phyloP scores from a whole-genome alignment of 2,113 vertebrate species.

The Thymallus thymallus region DNA sequence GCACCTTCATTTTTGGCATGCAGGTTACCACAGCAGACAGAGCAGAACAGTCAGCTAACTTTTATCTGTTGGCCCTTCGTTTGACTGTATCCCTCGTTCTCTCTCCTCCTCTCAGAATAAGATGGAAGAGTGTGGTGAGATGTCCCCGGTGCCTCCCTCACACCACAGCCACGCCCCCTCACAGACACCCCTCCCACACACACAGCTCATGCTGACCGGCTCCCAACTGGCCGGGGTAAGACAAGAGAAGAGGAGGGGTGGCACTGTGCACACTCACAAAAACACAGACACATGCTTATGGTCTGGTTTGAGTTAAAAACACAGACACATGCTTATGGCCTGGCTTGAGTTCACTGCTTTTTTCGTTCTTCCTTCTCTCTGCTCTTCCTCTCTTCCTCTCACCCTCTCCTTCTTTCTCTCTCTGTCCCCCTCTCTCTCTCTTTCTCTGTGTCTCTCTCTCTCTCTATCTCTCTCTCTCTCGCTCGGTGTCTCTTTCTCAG shows the following conservation, averaged over 20 bases:
- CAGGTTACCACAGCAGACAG: too few relatives aligned
- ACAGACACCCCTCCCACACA: constrained; percentile 81
- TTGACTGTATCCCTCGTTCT: constrained; percentile 13
- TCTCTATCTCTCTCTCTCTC: background rate
- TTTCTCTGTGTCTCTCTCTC: background rate
- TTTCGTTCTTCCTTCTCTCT: constrained; percentile 16
- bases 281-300: constrained; percentile 20
- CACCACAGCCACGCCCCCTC: constrained; percentile 78
- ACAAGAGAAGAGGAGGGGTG: background rate
- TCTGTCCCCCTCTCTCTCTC: background rate
- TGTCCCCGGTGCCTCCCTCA: constrained; percentile 75
- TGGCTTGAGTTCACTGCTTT: constrained; percentile 44
- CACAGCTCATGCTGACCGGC: constrained; percentile 89
- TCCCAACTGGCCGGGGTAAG: constrained; percentile 89
- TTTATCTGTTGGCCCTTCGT: background rate
- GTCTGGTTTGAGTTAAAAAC: constrained; percentile 30
- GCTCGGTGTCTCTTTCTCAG: constrained; percentile 51
- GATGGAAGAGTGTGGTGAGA: constrained; percentile 81
- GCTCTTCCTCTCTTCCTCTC: background rate
- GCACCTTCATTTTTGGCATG: too few relatives aligned
- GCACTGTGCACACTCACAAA: background rate
- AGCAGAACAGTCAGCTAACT: too few relatives aligned
- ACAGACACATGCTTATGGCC: constrained; percentile 21
- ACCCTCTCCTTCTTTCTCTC: background rate
- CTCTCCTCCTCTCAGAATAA: constrained; percentile 75